These are phyloP conservation scores for Melanerpes formicivorus DNA, from an alignment of 2,113 vertebrate species.

Conservation along the genomic window DNA sequence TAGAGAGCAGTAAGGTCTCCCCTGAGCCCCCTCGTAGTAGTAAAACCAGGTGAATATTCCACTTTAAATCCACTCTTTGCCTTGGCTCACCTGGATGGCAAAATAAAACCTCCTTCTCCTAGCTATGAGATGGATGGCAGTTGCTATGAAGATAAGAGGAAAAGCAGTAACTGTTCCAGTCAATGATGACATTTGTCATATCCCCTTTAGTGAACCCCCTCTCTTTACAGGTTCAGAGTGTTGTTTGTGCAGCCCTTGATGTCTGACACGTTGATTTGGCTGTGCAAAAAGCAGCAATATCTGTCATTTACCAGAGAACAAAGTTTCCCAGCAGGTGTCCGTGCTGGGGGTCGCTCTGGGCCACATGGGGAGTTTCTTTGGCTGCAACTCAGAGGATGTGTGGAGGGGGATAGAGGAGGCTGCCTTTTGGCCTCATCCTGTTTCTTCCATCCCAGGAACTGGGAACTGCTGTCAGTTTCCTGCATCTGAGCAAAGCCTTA, in stretches of 20 bases:
- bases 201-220: slow-evolving; percentile 22
- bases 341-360: background rate
- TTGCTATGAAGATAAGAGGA: background rate
- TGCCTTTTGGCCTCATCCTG: background rate
- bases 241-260: slow-evolving; percentile 28
- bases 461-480: background rate
- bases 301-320: background rate
- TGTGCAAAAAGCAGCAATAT: slow-evolving; percentile 4
- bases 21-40: background rate
- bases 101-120: background rate
- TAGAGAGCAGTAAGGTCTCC: too few species aligned
- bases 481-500: background rate
- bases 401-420: fast-evolving
- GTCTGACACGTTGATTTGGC: slow-evolving; percentile 43
- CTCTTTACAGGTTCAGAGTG: background rate
- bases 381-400: background rate
- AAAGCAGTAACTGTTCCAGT: slow-evolving; percentile 36
- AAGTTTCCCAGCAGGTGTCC: background rate
- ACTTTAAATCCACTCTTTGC: background rate
- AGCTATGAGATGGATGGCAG: background rate
- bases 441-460: background rate
- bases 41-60: background rate
- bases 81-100: background rate
- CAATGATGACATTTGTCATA: slow-evolving; percentile 31
- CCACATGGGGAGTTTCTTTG: background rate